These are phyloP conservation scores for Macrostomum cliftonense DNA, from an alignment of 2,888 invertebrate species.

Conservation along the genomic window DNA sequence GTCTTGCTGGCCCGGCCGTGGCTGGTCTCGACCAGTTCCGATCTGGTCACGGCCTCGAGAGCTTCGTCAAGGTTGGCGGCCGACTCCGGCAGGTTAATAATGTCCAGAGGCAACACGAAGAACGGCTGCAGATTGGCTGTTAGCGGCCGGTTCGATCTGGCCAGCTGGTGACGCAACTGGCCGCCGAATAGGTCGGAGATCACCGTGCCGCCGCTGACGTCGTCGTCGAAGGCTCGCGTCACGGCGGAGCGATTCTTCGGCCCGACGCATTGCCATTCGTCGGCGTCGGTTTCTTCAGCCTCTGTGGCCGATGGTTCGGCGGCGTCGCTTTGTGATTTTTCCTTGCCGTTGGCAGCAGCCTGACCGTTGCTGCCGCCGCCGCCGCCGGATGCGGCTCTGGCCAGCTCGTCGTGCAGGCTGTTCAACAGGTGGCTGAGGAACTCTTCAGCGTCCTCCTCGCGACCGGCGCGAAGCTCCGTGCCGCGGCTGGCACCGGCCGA, in stretches of 20 bases:
- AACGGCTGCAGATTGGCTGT: constrained; percentile 85
- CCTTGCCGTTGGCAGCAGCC: constrained; percentile 3
- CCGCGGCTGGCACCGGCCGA: not conserved
- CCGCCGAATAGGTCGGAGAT: constrained; percentile 82
- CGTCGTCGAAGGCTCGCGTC: constrained; percentile 52
- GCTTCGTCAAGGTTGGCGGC: too few relatives aligned
- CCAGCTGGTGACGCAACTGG: constrained; percentile 50
- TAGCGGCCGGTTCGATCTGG: constrained; percentile 38
- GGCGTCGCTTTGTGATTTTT: constrained; percentile 11
- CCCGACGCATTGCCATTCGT: constrained; percentile 47
- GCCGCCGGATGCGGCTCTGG: constrained; percentile 48
- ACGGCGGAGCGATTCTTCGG: constrained; percentile 69
- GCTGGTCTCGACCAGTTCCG: not conserved
- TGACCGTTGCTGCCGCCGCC: not conserved
- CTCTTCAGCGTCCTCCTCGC: constrained; percentile 92
- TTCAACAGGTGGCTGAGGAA: constrained; percentile 78
- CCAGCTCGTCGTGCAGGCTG: constrained; percentile 86
- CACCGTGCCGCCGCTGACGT: too few relatives aligned
- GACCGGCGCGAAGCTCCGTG: constrained; percentile 42
- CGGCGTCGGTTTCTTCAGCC: constrained; percentile 23
- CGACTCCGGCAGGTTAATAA: constrained; percentile 52
- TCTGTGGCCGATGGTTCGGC: too few relatives aligned
- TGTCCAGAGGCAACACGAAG: constrained; percentile 78
- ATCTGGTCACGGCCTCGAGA: too few relatives aligned
- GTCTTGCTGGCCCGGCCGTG: not conserved